Evolutionary conservation across 2,113 vertebrate species (phyloP).

Genomic region (Panurus biarmicus): DNA sequence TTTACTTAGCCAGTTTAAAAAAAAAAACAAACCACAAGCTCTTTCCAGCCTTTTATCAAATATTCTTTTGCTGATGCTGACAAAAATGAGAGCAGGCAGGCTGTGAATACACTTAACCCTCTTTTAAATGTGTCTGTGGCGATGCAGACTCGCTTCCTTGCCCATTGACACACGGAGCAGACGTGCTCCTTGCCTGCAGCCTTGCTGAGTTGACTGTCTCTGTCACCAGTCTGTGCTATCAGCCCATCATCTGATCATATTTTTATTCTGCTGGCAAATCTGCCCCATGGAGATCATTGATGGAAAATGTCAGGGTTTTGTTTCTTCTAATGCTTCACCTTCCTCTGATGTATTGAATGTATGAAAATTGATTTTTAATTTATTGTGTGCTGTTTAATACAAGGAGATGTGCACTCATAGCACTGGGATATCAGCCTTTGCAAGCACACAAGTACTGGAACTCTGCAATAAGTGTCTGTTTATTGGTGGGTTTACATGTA

Average conservation of each 20-base stretch:
- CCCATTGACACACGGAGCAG: neutral
- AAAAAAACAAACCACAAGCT: neutral
- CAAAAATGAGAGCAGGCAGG: neutral
- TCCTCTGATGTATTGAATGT: neutral
- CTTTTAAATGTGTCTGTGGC: neutral
- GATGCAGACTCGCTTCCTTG: neutral
- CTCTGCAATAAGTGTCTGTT: neutral
- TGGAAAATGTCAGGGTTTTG: neutral
- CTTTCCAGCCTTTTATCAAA: neutral
- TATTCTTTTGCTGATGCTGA: neutral
- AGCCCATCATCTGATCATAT: neutral
- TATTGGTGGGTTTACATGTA: neutral
- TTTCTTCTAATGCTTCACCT: neutral
- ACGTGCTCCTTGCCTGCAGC: neutral
- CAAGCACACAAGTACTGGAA: neutral
- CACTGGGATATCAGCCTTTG: neutral
- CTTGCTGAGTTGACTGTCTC: neutral
- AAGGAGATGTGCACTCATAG: accelerated
- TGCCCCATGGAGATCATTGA: neutral
- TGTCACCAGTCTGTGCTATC: neutral
- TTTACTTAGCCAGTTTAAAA: neutral
- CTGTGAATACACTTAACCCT: neutral
- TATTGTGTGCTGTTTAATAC: neutral
- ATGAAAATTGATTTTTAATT: neutral
- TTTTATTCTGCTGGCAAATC: neutral